Conservation (phyloP, 1,140 invertebrate species). For the Drosophila ananassae region DNA sequence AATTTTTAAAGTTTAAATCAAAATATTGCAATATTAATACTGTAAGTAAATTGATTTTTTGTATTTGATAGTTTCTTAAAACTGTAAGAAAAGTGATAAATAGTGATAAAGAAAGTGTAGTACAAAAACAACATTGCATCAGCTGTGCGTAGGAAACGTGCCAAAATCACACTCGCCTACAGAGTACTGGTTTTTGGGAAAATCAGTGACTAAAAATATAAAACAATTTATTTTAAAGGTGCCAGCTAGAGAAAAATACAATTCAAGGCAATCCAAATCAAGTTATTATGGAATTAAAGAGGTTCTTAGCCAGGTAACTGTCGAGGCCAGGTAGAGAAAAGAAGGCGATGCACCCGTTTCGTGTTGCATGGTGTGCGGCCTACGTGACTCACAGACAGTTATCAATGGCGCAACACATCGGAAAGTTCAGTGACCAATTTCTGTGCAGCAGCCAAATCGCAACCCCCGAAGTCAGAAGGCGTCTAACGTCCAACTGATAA, state of each 20-base stretch:
- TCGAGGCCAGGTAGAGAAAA: conserved; percentile 8
- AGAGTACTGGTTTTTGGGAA: not conserved
- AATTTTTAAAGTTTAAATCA: not conserved
- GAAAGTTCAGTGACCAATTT: conserved; percentile 75
- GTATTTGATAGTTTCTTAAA: not conserved
- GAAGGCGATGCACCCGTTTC: conserved; percentile 13
- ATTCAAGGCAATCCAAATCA: not conserved
- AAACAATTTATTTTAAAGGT: not conserved
- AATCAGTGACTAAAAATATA: not conserved
- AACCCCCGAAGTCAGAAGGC: conserved; percentile 35
- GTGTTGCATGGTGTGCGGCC: conserved; percentile 74
- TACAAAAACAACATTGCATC: conserved; percentile 21
- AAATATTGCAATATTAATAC: not conserved
- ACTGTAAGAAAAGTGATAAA: not conserved
- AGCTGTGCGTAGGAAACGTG: conserved; percentile 18
- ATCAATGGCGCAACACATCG: conserved; percentile 79
- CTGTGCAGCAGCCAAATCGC: conserved; percentile 47
- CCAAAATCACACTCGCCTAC: conserved; percentile 32
- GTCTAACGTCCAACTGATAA: conserved; percentile 38
- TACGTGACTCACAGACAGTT: conserved; percentile 82
- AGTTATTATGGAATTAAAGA: not conserved
- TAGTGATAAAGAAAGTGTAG: not conserved
- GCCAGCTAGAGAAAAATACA: too few relatives aligned
- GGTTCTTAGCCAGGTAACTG: not conserved
- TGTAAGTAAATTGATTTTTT: conserved; percentile 3